Evolutionary conservation across 2,113 vertebrate genomes (phyloP).

Genomic region (Zootoca vivipara): DNA sequence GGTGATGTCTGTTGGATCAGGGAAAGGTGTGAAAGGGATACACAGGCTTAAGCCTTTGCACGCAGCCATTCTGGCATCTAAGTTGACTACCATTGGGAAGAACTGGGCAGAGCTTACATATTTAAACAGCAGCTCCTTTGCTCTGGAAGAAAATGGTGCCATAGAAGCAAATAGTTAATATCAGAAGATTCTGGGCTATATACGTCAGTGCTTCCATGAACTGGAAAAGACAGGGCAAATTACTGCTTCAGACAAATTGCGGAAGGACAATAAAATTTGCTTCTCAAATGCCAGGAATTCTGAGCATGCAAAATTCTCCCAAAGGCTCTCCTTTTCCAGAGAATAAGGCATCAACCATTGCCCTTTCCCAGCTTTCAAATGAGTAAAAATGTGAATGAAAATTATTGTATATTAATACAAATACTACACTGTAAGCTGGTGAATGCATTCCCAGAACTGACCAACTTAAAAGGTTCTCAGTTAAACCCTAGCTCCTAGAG

Average conservation of each 20-base stretch:
- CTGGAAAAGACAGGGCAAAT: slow-evolving; percentile 55
- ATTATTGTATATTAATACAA: neutral
- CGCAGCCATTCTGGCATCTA: neutral
- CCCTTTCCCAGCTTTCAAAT: neutral
- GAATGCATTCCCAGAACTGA: neutral
- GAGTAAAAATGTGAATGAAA: neutral
- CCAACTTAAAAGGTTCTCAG: too few relatives aligned
- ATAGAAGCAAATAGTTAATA: slow-evolving; percentile 42
- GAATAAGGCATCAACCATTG: neutral
- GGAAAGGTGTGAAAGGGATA: slow-evolving; percentile 1
- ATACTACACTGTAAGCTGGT: neutral
- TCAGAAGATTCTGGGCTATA: slow-evolving; percentile 57
- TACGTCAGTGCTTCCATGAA: slow-evolving; percentile 59
- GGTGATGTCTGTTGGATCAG: fast-evolving
- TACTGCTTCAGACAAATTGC: slow-evolving; percentile 60
- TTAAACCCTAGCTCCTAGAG: too few relatives aligned
- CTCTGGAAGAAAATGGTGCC: slow-evolving; percentile 25
- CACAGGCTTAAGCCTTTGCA: slow-evolving; percentile 8
- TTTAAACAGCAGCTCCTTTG: slow-evolving; percentile 43
- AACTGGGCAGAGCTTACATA: slow-evolving; percentile 21
- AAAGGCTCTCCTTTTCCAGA: neutral
- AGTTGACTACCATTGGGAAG: neutral
- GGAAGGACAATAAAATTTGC: slow-evolving; percentile 58
- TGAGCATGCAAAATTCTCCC: neutral
- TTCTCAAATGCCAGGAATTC: neutral